Evolutionary conservation across 2,888 invertebrate genomes (phyloP).

Genomic region (Tholera decimalis): DNA sequence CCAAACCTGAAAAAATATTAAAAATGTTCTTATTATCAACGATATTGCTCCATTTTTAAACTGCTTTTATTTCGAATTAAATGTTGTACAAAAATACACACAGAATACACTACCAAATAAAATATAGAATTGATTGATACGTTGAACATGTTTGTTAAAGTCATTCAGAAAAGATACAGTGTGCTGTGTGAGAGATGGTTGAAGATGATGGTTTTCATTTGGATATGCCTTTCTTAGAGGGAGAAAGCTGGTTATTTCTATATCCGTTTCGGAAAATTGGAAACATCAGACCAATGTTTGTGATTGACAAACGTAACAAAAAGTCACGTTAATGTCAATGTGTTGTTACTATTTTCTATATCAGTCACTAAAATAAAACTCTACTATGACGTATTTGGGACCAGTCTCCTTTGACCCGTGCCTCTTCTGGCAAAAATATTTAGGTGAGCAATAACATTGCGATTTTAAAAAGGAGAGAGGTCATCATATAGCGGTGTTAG

Average conservation of each 20-base stretch:
- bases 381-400: slow-evolving; percentile 23
- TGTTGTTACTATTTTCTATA: slow-evolving; percentile 19
- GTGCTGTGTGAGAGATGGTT: too few species aligned
- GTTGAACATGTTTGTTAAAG: too few species aligned
- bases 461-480: slow-evolving; percentile 2
- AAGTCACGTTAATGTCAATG: slow-evolving; percentile 54
- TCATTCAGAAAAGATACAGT: too few species aligned
- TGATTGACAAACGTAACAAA: slow-evolving; percentile 14
- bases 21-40: too few species aligned
- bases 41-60: too few species aligned
- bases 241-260: background rate
- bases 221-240: too few species aligned
- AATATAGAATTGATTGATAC: too few species aligned
- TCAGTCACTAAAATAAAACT: slow-evolving; percentile 35
- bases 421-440: slow-evolving; percentile 7
- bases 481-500: slow-evolving; percentile 34
- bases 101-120: too few species aligned
- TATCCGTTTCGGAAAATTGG: slow-evolving; percentile 7
- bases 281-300: slow-evolving; percentile 11
- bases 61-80: too few species aligned
- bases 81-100: too few species aligned
- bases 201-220: too few species aligned
- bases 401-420: slow-evolving; percentile 28
- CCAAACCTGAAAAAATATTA: too few species aligned
- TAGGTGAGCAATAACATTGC: background rate